Percentiles rank a stretch among this genome's conserved stretches.
phyloP scores from a whole-genome alignment of 1,140 invertebrate genomes.

The Andricus grossulariae region DNA sequence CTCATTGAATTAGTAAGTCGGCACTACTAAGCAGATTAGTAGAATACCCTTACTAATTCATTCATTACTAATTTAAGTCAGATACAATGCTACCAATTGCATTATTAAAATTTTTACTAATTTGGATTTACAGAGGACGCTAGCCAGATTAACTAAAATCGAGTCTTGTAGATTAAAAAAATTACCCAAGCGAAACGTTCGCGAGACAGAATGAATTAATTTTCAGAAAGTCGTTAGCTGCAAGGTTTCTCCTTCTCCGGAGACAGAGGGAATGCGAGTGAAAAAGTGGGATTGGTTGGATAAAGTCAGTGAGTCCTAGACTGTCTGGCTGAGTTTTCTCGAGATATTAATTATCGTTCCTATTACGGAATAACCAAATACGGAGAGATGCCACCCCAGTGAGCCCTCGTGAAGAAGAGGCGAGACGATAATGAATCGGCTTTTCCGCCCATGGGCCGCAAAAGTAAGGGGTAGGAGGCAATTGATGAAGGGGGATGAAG shows the following conservation, averaged over 20 bases:
- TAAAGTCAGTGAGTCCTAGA: neutral
- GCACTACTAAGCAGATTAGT: too few species aligned
- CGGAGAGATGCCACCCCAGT: neutral
- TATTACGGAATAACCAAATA: slow-evolving; percentile 25
- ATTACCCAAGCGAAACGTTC: too few species aligned
- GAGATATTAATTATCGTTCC: slow-evolving; percentile 53
- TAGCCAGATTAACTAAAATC: too few species aligned
- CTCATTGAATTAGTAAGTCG: too few species aligned
- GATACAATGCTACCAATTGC: too few species aligned
- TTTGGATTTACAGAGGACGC: too few species aligned
- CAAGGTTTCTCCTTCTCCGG: neutral
- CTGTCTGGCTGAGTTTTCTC: neutral
- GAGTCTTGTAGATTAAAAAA: too few species aligned
- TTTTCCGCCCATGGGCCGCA: slow-evolving; percentile 44
- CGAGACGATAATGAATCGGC: slow-evolving; percentile 60
- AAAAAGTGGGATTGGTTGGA: neutral
- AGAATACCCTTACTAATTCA: too few species aligned
- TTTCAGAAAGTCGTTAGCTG: neutral
- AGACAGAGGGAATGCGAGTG: neutral
- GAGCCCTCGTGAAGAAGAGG: slow-evolving; percentile 44
- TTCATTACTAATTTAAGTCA: too few species aligned
- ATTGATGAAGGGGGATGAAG: slow-evolving; percentile 30
- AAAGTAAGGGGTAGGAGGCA: slow-evolving; percentile 47
- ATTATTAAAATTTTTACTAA: too few species aligned
- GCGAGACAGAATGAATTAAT: neutral